These are phyloP conservation scores for Sminthurinus aureus DNA, from an alignment of 2,888 invertebrate species.

Conservation along the genomic window DNA sequence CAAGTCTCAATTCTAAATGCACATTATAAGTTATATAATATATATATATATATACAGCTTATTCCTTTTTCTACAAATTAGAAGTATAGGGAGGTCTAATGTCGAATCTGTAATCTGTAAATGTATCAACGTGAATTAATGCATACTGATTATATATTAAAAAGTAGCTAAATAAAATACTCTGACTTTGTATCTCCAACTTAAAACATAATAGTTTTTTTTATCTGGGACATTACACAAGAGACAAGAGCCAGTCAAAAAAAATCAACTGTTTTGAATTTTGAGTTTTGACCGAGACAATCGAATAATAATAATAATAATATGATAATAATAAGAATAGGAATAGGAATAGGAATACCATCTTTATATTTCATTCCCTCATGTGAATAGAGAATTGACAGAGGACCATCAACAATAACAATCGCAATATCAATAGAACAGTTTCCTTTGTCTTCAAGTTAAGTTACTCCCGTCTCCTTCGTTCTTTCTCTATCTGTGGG, in stretches of 20 bases:
- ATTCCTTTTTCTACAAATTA: too few species aligned
- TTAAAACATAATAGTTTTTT: background rate
- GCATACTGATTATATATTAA: too few species aligned
- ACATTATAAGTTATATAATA: too few species aligned
- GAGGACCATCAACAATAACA: too few species aligned
- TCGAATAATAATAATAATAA: background rate
- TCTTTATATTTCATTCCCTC: background rate
- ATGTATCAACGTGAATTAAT: too few species aligned
- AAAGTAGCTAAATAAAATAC: too few species aligned
- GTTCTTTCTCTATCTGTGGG: constrained; percentile 1
- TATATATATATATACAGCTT: too few species aligned
- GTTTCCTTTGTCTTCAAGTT: background rate
- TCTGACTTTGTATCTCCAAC: too few species aligned
- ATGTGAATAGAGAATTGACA: background rate
- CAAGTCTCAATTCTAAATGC: too few species aligned
- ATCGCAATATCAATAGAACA: background rate
- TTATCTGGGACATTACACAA: constrained; percentile 1
- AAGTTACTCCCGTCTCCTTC: background rate
- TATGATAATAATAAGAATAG: background rate
- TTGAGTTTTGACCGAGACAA: constrained; percentile 7
- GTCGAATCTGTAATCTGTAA: too few species aligned
- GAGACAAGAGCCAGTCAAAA: background rate
- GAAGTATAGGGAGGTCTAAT: too few species aligned
- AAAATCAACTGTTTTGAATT: constrained; percentile 16
- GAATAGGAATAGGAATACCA: background rate